Evolutionary conservation across 2,888 invertebrate genomes (phyloP).

Genomic region (Arge pagana): DNA sequence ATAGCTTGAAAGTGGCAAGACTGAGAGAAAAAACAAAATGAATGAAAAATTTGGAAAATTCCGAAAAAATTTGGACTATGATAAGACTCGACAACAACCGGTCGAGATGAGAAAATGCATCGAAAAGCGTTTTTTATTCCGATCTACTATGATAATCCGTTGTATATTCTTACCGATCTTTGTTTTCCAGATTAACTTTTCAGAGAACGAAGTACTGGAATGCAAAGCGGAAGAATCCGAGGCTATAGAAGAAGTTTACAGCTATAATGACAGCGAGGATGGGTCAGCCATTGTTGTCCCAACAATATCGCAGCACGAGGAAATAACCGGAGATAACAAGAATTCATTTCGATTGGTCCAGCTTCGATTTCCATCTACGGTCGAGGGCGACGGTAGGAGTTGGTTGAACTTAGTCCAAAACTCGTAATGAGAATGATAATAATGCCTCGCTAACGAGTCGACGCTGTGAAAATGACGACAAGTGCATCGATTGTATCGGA

Average conservation of each 20-base stretch:
- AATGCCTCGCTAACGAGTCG: too few relatives aligned
- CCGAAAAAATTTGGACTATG: too few relatives aligned
- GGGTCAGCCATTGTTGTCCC: conserved; percentile 50
- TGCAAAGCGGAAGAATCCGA: conserved; percentile 45
- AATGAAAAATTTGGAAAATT: neutral
- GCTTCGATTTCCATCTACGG: conserved; percentile 48
- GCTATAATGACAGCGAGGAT: conserved; percentile 45
- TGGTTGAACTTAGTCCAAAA: conserved; percentile 54
- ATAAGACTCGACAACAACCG: too few relatives aligned
- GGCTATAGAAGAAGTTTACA: conserved; percentile 47
- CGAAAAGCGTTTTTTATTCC: too few relatives aligned
- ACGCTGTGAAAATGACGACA: too few relatives aligned
- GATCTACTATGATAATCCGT: too few relatives aligned
- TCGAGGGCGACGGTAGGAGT: conserved; percentile 41
- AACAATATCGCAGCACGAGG: conserved; percentile 46
- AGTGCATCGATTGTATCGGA: too few relatives aligned
- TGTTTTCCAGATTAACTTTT: conserved; percentile 38
- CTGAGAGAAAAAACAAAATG: neutral
- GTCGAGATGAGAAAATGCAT: too few relatives aligned
- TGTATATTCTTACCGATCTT: too few relatives aligned
- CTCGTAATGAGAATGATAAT: conserved; percentile 29
- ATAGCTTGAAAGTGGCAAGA: neutral
- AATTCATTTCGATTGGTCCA: conserved; percentile 51
- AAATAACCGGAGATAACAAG: conserved; percentile 43
- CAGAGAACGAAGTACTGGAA: conserved; percentile 41